phyloP scores from a whole-genome alignment of 1,140 invertebrate genomes.

The Saccostrea glomerata region DNA sequence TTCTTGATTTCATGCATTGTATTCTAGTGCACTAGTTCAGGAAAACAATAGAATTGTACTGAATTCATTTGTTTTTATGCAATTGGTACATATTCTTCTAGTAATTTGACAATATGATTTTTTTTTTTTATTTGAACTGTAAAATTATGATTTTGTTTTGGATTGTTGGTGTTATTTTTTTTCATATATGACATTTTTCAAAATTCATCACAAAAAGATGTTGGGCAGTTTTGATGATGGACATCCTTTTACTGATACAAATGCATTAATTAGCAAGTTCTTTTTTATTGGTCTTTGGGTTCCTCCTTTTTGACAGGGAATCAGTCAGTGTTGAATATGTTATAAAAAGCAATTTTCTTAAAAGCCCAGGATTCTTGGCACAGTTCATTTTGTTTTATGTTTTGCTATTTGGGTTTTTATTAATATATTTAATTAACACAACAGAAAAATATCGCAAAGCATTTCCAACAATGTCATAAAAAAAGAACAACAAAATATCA shows the following conservation, averaged over 20 bases:
- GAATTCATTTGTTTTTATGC: no score
- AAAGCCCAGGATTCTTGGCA: not conserved
- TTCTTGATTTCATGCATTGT: not conserved
- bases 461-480: not conserved
- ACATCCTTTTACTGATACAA: not conserved
- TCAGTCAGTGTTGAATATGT: not conserved
- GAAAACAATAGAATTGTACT: not conserved
- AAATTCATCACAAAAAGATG: not conserved
- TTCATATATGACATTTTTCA: not conserved
- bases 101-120: not conserved
- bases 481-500: not conserved
- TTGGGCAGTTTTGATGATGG: not conserved
- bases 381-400: not conserved
- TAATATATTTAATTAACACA: not conserved
- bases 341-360: slow-evolving; percentile 8
- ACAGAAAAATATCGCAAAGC: not conserved
- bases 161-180: no score
- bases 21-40: not conserved
- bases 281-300: not conserved
- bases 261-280: not conserved
- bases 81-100: not conserved
- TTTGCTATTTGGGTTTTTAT: not conserved
- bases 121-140: not conserved
- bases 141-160: not conserved
- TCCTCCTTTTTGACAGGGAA: not conserved